A percentile compares a stretch with the other conserved stretches of the same genome.
These are phyloP conservation scores for Pangasianodon hypophthalmus DNA, from an alignment of 2,113 vertebrate species.

Conservation along the genomic window DNA sequence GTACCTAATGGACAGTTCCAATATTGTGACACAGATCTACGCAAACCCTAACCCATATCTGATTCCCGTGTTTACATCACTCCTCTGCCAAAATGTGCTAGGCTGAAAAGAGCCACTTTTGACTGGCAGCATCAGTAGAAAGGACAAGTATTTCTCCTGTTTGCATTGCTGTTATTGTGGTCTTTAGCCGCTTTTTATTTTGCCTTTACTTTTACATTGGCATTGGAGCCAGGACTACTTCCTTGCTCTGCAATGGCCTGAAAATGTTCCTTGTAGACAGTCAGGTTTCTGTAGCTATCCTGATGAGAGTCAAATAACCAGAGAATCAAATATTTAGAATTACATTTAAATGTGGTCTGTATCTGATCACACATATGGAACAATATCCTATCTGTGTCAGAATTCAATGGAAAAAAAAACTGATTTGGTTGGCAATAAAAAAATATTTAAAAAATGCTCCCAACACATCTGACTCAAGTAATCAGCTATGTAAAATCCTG, in stretches of 20 bases:
- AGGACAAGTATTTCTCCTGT: background rate
- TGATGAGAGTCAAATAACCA: background rate
- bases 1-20: background rate
- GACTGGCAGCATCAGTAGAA: background rate
- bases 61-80: background rate
- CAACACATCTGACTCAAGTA: background rate
- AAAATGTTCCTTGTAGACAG: background rate
- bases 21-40: background rate
- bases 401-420: background rate
- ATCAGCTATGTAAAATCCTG: background rate
- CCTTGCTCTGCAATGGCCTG: background rate
- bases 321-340: background rate
- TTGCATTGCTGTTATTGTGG: background rate
- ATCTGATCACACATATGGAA: background rate
- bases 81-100: background rate
- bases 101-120: background rate
- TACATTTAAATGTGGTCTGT: constrained; percentile 1
- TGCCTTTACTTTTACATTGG: background rate
- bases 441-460: background rate
- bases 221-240: background rate
- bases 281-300: background rate
- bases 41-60: background rate
- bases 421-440: background rate
- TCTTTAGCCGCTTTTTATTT: background rate
- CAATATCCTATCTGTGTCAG: background rate